phyloP scores from a whole-genome alignment of 2,797 vertebrate species.

The Catharus ustulatus region DNA sequence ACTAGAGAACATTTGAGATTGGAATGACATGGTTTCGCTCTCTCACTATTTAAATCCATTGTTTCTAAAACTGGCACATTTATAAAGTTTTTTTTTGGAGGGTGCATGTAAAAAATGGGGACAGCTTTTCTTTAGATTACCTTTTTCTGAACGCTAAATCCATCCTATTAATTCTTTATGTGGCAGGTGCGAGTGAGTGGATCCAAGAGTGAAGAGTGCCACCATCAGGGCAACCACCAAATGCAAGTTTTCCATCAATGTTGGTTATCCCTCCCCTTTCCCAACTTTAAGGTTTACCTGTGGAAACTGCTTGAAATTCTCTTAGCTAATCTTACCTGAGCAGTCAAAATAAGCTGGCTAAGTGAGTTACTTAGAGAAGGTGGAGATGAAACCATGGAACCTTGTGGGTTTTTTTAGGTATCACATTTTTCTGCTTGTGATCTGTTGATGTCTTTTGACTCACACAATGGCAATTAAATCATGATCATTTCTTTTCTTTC shows the following conservation, averaged over 20 bases:
- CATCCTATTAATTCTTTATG: background rate
- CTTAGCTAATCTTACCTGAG: background rate
- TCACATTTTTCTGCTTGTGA: background rate
- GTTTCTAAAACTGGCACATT: background rate
- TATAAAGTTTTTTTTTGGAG: background rate
- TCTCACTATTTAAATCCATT: background rate
- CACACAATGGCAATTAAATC: background rate
- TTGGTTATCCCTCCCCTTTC: background rate
- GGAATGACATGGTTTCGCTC: background rate
- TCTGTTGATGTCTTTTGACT: background rate
- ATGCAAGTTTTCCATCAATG: background rate
- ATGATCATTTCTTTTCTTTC: rapidly evolving
- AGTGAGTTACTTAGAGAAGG: background rate
- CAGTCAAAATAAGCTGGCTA: background rate
- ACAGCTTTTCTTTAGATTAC: background rate
- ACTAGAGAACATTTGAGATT: background rate
- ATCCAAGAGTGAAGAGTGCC: slow-evolving; percentile 54
- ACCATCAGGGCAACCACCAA: background rate
- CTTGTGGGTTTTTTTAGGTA: rapidly evolving
- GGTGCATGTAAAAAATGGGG: background rate
- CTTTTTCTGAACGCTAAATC: background rate
- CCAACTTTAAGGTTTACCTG: background rate
- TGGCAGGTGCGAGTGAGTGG: background rate
- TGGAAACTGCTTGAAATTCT: background rate
- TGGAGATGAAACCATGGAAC: background rate